Percentiles rank a stretch among this genome's conserved stretches.
Conservation (phyloP, 2,113 vertebrate genomes). For the Pseudorasbora parva region DNA sequence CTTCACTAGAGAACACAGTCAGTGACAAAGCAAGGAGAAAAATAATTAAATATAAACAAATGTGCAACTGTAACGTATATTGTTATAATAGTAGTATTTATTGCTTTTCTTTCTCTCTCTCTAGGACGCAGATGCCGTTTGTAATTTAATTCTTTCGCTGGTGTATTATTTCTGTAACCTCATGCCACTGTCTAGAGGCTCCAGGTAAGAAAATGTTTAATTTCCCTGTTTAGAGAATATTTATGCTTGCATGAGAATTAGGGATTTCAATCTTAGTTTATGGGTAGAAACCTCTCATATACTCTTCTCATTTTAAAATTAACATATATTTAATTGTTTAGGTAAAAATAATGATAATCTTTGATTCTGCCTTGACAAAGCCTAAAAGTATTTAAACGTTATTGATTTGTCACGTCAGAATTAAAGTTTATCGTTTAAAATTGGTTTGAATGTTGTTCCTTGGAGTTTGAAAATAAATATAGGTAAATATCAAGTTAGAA, state of each 20-base stretch:
- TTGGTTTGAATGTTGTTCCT: neutral
- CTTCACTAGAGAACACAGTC: neutral
- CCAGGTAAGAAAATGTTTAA: constrained; percentile 78
- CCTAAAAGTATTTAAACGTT: neutral
- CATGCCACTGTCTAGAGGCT: constrained; percentile 97
- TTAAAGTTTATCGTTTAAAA: too few species aligned
- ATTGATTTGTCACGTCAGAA: too few species aligned
- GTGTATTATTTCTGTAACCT: constrained; percentile 99
- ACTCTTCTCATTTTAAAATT: too few species aligned
- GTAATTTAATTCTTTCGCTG: constrained; percentile 93
- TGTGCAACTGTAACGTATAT: neutral
- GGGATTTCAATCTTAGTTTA: neutral
- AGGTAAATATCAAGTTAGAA: neutral
- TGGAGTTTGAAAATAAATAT: neutral
- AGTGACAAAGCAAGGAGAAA: neutral
- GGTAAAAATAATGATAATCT: neutral
- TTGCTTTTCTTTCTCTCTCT: constrained; percentile 44
- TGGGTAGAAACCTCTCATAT: too few species aligned
- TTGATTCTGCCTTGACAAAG: neutral
- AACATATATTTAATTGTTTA: neutral
- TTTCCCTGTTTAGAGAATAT: neutral
- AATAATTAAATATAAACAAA: neutral
- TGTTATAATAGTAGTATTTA: neutral
- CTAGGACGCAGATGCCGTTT: constrained; percentile 94
- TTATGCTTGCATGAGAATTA: neutral